phyloP scores from a whole-genome alignment of 2,888 invertebrate genomes.

The Stenoptilia bipunctidactyla region DNA sequence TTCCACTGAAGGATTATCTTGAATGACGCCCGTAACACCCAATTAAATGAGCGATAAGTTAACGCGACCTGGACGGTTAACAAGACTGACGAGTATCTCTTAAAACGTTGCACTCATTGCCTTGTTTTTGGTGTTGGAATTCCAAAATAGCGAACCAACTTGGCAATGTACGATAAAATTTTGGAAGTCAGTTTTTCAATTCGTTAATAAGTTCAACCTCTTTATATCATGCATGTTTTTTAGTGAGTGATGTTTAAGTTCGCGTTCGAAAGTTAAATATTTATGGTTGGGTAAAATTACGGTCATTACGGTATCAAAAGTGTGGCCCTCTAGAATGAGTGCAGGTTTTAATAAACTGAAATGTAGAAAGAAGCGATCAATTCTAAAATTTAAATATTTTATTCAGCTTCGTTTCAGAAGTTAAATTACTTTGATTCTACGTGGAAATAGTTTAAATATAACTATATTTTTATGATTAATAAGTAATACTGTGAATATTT shows the following conservation, averaged over 20 bases:
- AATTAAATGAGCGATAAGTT: conserved; percentile 46
- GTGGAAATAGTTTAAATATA: too few relatives aligned
- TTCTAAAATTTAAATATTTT: too few relatives aligned
- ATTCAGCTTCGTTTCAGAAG: too few relatives aligned
- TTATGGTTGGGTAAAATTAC: neutral
- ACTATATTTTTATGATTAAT: too few relatives aligned
- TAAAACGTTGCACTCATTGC: too few relatives aligned
- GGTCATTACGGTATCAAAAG: neutral
- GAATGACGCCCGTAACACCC: conserved; percentile 49
- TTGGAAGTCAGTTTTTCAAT: conserved; percentile 12
- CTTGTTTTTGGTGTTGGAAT: neutral
- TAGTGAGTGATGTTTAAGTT: neutral
- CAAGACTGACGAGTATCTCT: neutral
- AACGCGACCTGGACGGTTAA: conserved; percentile 22
- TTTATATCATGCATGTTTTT: neutral
- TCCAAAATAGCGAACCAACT: neutral
- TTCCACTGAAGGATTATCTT: conserved; percentile 55
- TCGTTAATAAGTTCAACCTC: conserved; percentile 4
- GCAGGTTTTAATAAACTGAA: too few relatives aligned
- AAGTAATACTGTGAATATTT: too few relatives aligned
- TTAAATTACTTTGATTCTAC: too few relatives aligned
- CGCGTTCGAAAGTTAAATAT: conserved; percentile 1
- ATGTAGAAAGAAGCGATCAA: too few relatives aligned
- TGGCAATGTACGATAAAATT: neutral
- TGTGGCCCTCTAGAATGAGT: too few relatives aligned